Base-by-base conservation (phyloP, 2,113 vertebrate species). In the Phalacrocorax carbo region DNA sequence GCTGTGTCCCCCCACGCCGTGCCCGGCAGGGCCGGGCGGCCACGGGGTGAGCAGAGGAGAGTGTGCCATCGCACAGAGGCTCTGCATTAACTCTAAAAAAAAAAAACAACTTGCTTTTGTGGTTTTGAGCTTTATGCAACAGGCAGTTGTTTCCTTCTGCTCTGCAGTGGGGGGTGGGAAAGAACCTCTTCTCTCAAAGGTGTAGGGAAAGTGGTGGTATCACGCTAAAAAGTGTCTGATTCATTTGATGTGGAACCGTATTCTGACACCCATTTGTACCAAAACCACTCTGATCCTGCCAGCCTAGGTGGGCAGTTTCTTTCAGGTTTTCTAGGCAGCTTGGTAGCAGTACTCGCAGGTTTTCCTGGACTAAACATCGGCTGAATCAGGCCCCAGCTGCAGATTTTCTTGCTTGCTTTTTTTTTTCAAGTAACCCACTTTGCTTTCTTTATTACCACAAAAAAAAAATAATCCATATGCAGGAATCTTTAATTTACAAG, bases 1-100 rank as follows among this genome's bases (percentile, higher is more conserved):
- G 70, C 71, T 38, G 17, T 13, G 4, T 30, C 13, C 25, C 34
- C 13, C 16, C 2, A 1, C 20, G 14, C 32, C 16, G 0, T 26
- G 10, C 26, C 76, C 4, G 12, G 36, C 44, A 13, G 6, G 4
- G 75, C 79, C 1, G 0, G 12, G 8, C 27, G 15, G 64, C 54
- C 1, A 0, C 0, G 3, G 38, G 36, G 14, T 3, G 65, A 90
- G 71, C 0, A 0, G 18, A 27, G 57, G 8, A 34, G 30, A 34
- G 13, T 7, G 30, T 62, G 73, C 66, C 68, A 9, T 30, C 9
- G 0, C 27, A 15, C 25, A 1, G 32, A 29, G 40, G 12, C 58
- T 64, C 81, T 79, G 36, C 51, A 13, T 15, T 26, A 64, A 23
- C 29, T 9, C 77, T 27, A 11, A 34, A 40, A 49, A 65, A 54